A percentile compares a stretch with the other conserved stretches of the same genome.
These are phyloP conservation scores for Chrysaora quinquecirrha DNA, from an alignment of 30 jellyfish, hydroid and myxozoan species.

Conservation along the genomic window DNA sequence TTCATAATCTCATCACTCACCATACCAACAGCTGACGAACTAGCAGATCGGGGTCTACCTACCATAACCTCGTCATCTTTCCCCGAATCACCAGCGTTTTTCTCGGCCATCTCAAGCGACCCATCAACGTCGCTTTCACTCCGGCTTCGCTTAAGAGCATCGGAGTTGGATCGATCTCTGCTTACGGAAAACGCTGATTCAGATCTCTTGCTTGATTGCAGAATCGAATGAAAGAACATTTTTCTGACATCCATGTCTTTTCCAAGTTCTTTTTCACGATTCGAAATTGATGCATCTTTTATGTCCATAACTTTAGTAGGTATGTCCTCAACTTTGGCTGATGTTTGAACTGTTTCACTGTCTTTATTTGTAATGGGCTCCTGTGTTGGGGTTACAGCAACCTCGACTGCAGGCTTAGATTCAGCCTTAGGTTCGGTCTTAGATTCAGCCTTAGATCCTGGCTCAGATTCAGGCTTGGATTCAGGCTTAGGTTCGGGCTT, in stretches of 20 bases:
- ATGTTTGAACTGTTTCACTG: no score
- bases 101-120: constrained; percentile 26
- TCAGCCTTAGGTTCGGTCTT: no score
- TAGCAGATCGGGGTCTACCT: constrained; percentile 84
- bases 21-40: constrained; percentile 61
- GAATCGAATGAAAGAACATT: constrained; percentile 60
- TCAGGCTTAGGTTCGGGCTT: no score
- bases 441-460: no score
- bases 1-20: not conserved
- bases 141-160: constrained; percentile 54
- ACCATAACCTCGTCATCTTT: not conserved
- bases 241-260: constrained; percentile 52
- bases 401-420: no score
- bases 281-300: no score
- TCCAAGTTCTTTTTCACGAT: not conserved
- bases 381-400: no score
- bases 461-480: no score
- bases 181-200: constrained; percentile 5
- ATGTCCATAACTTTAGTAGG: no score
- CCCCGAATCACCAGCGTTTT: constrained; percentile 3
- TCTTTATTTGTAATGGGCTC: no score
- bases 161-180: constrained; percentile 29
- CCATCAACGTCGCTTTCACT: constrained; percentile 62
- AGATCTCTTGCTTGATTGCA: constrained; percentile 38
- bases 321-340: no score